Evolutionary conservation across 2,113 vertebrate genomes (phyloP).

Genomic region (Salvelinus alpinus): DNA sequence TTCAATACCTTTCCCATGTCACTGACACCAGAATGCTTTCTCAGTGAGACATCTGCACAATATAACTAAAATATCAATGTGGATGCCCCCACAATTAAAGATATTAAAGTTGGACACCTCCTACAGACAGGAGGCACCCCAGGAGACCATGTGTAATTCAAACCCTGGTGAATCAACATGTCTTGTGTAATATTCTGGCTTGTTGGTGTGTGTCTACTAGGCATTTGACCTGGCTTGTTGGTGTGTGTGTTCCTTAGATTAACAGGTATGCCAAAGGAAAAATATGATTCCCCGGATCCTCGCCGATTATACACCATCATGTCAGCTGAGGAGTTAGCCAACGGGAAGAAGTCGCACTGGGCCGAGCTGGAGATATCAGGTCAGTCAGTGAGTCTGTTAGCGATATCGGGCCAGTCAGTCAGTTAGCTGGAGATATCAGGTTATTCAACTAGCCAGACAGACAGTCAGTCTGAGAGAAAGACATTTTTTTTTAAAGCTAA

Average conservation of each 20-base stretch:
- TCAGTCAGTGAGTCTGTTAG: conserved; percentile 67
- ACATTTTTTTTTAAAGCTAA: too few species aligned
- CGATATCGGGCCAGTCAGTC: background rate
- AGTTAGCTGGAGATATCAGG: background rate
- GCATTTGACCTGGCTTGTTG: background rate
- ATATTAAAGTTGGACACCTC: too few species aligned
- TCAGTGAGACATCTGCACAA: too few species aligned
- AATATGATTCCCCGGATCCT: conserved; percentile 99
- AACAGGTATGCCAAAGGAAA: conserved; percentile 99
- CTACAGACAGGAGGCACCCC: too few species aligned
- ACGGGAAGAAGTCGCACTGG: conserved; percentile 97
- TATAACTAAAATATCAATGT: too few species aligned
- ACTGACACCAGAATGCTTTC: too few species aligned
- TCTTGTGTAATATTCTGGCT: too few species aligned
- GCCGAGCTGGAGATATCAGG: conserved; percentile 97
- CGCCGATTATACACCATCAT: conserved; percentile 99
- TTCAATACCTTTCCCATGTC: too few species aligned
- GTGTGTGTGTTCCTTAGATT: conserved; percentile 66
- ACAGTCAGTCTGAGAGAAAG: too few species aligned
- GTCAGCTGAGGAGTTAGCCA: conserved; percentile 95
- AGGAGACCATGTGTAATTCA: too few species aligned
- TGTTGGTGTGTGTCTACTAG: background rate
- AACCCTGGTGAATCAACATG: background rate
- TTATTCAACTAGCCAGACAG: too few species aligned
- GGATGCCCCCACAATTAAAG: too few species aligned